Evolutionary conservation across 2,797 vertebrate species (phyloP).

Genomic region (Chrosomus eos): DNA sequence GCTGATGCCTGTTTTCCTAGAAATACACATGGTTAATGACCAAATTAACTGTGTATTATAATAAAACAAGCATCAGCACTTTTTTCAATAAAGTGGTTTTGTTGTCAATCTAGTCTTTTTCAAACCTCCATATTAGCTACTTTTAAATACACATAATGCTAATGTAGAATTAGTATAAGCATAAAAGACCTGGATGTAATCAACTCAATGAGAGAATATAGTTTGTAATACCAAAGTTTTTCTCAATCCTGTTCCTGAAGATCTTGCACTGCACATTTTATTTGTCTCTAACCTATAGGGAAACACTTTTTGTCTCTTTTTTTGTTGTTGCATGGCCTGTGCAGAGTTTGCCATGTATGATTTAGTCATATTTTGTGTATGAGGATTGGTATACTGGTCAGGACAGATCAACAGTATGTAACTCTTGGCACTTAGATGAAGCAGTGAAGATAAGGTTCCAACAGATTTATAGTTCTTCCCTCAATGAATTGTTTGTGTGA

Average conservation of each 20-base stretch:
- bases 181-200: neutral
- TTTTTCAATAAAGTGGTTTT: no score
- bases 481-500: no score
- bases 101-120: no score
- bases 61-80: no score
- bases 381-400: no score
- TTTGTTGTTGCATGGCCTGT: no score
- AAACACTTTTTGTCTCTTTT: no score
- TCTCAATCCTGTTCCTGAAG: neutral
- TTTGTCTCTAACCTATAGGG: neutral
- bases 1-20: slow-evolving; percentile 22
- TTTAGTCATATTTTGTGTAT: neutral
- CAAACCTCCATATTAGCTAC: neutral
- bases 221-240: neutral
- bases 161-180: neutral
- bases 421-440: neutral
- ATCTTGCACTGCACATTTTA: neutral
- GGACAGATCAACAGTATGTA: neutral
- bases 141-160: neutral
- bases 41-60: no score
- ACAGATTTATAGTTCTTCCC: no score
- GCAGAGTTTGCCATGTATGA: no score
- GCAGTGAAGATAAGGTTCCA: neutral
- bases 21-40: neutral
- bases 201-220: neutral